A percentile compares a stretch with the other conserved stretches of the same genome.
Conservation (phyloP, 2,888 invertebrate species). For the Ophioninae sp. region DNA sequence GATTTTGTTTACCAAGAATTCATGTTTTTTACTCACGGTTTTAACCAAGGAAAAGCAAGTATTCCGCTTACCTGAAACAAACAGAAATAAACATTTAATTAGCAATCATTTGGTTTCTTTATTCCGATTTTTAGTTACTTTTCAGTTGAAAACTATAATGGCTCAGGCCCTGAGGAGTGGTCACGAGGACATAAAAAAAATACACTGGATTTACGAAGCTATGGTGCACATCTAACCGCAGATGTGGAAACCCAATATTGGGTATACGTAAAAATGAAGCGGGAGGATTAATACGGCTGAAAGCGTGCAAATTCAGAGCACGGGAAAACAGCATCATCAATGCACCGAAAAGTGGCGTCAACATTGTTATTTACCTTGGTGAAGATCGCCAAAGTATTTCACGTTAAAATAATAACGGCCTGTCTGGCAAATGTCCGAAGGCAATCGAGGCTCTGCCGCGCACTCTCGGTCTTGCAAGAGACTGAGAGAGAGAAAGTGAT, state of each 20-base stretch:
- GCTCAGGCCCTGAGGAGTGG: background rate
- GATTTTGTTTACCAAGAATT: background rate
- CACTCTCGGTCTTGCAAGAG: conserved; percentile 53
- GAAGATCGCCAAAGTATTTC: conserved; percentile 70
- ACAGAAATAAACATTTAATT: conserved; percentile 64
- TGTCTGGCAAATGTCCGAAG: conserved; percentile 71
- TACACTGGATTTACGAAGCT: conserved; percentile 43
- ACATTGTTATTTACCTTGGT: conserved; percentile 76
- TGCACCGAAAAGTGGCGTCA: conserved; percentile 68
- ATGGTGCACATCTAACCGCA: conserved; percentile 36
- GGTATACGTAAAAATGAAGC: background rate
- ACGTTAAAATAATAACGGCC: conserved; percentile 76
- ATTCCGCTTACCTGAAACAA: conserved; percentile 72
- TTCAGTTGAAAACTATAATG: background rate
- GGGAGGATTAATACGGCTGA: conserved; percentile 17
- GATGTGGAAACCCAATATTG: conserved; percentile 35
- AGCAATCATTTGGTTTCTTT: background rate
- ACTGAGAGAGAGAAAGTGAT: background rate
- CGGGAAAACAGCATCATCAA: conserved; percentile 54
- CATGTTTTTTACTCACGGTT: conserved; percentile 26
- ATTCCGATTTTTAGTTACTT: background rate
- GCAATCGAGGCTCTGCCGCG: conserved; percentile 38
- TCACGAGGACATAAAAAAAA: background rate
- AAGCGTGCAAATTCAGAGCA: conserved; percentile 15
- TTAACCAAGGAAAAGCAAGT: conserved; percentile 23